Percentiles rank a stretch among this genome's conserved stretches.
Conservation (phyloP, 2,113 vertebrate genomes). For the Oceanites oceanicus region DNA sequence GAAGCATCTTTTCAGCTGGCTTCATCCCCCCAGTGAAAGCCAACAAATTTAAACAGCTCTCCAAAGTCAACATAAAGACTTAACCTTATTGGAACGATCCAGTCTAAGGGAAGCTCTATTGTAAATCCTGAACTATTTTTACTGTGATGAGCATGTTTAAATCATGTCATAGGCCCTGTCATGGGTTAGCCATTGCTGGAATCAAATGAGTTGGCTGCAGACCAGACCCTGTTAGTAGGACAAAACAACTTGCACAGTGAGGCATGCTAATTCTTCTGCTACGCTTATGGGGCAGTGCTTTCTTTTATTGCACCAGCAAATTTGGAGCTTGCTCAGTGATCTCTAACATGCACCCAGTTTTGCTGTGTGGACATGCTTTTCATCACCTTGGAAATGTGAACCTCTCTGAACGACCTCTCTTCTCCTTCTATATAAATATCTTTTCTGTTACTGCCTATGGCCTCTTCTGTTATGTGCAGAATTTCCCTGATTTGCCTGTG, state of each 20-base stretch:
- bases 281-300: not conserved
- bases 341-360: not conserved
- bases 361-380: not conserved
- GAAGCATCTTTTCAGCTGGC: not conserved
- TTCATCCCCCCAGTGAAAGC: not conserved
- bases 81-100: not conserved
- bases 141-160: not conserved
- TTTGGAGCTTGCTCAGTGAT: not conserved
- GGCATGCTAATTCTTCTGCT: not conserved
- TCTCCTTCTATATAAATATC: not conserved
- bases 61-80: not conserved
- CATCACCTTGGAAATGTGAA: not conserved
- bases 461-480: not conserved
- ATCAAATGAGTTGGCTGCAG: not conserved
- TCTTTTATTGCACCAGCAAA: not conserved
- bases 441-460: not conserved
- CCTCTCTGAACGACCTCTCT: not conserved
- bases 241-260: not conserved
- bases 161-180: not conserved
- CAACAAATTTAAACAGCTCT: not conserved
- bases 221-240: not conserved
- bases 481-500: slow-evolving; percentile 2
- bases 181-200: not conserved
- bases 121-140: not conserved
- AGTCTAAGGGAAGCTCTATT: not conserved